Evolutionary conservation across 2,888 invertebrate genomes (phyloP).

Genomic region (Epistrophella euchroma): DNA sequence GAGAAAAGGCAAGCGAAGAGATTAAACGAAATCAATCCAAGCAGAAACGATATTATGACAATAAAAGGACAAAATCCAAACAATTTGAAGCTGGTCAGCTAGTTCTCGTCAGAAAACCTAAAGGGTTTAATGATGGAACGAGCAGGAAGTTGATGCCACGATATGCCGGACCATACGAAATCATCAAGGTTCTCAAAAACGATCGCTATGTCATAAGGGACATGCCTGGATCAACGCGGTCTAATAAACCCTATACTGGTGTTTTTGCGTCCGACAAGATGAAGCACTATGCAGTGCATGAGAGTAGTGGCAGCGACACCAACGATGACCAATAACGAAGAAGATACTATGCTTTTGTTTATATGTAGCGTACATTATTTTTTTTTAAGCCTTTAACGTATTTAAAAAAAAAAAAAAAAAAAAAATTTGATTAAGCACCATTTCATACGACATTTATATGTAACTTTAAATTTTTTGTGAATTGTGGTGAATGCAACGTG

Average conservation of each 20-base stretch:
- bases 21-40: background rate
- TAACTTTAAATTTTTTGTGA: too few relatives aligned
- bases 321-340: background rate
- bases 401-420: too few relatives aligned
- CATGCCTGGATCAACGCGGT: background rate
- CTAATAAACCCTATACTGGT: slow-evolving; percentile 1
- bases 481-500: too few relatives aligned
- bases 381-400: too few relatives aligned
- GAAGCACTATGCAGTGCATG: background rate
- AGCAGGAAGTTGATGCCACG: background rate
- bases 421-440: too few relatives aligned
- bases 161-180: slow-evolving; percentile 1
- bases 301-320: background rate
- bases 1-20: background rate
- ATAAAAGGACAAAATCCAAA: slow-evolving; percentile 4
- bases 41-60: slow-evolving; percentile 6
- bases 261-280: slow-evolving; percentile 6
- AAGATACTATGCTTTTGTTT: too few relatives aligned
- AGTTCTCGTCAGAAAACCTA: background rate
- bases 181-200: background rate
- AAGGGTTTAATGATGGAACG: background rate
- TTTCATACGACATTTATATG: too few relatives aligned
- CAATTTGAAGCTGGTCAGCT: background rate
- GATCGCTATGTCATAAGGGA: slow-evolving; percentile 6
- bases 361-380: too few relatives aligned